Conservation (phyloP, 2,113 vertebrate species). For the Columba janthina region DNA sequence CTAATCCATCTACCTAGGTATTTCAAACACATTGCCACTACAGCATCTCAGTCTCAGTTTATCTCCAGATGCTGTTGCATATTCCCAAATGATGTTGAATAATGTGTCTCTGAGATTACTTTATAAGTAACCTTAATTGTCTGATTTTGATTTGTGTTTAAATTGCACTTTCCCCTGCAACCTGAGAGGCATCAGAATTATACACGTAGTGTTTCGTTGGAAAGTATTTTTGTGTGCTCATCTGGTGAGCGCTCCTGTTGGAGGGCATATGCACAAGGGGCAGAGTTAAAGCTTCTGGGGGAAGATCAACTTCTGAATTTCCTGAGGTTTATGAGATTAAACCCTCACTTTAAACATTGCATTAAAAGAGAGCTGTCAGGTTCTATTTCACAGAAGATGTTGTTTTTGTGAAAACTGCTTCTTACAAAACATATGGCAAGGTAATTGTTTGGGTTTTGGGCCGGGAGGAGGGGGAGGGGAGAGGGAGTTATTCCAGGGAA, state of each 20-base stretch:
- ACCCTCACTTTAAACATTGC: background rate
- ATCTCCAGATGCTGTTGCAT: background rate
- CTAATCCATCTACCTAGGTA: background rate
- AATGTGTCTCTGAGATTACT: background rate
- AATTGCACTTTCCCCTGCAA: conserved; percentile 39
- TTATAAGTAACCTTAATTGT: conserved; percentile 52
- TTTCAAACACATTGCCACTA: background rate
- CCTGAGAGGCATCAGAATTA: conserved; percentile 43
- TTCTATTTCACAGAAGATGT: conserved; percentile 41
- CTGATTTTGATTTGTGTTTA: conserved; percentile 45
- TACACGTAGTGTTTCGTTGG: background rate
- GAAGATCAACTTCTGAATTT: conserved; percentile 31
- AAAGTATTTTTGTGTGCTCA: background rate
- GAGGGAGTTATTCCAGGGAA: conserved; percentile 1
- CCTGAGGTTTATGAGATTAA: conserved; percentile 59
- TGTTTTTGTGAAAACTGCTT: conserved; percentile 17
- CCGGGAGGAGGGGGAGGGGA: background rate
- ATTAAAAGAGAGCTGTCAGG: conserved; percentile 50
- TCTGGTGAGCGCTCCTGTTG: background rate
- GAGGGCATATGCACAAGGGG: background rate
- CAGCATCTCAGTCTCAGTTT: background rate
- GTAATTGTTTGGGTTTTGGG: conserved; percentile 26
- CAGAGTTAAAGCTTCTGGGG: conserved; percentile 45
- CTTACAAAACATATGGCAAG: conserved; percentile 45
- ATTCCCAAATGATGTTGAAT: conserved; percentile 25